These are phyloP conservation scores for Orchestes rusci DNA, from an alignment of 2,888 invertebrate species.

Conservation along the genomic window DNA sequence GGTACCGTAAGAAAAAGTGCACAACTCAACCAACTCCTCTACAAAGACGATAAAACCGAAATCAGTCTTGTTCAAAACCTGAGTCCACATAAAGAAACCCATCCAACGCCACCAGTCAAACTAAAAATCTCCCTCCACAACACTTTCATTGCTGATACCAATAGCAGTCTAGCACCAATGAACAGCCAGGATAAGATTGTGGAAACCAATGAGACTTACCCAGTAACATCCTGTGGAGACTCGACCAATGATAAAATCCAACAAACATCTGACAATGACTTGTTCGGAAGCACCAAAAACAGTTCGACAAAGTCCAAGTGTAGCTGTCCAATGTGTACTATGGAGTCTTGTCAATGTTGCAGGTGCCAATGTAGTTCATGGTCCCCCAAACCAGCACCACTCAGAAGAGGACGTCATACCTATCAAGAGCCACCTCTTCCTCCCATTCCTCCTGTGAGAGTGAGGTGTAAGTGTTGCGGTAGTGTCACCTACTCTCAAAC, in stretches of 20 bases:
- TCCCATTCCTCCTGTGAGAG: too few relatives aligned
- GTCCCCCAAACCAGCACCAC: too few relatives aligned
- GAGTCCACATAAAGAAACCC: slow-evolving; percentile 4
- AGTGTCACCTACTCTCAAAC: too few relatives aligned
- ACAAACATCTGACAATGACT: slow-evolving; percentile 25
- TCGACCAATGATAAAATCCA: slow-evolving; percentile 23
- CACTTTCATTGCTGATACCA: slow-evolving; percentile 14
- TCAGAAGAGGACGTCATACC: slow-evolving; percentile 12
- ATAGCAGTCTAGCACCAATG: slow-evolving; percentile 6
- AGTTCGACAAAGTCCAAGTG: too few relatives aligned
- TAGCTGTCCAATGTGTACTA: too few relatives aligned
- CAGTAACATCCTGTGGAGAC: slow-evolving; percentile 7
- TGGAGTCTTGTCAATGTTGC: too few relatives aligned
- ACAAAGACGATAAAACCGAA: slow-evolving; percentile 23
- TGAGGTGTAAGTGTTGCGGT: too few relatives aligned
- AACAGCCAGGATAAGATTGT: slow-evolving; percentile 21
- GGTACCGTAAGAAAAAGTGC: slow-evolving; percentile 1
- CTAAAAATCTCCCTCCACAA: slow-evolving; percentile 19
- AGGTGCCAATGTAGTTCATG: too few relatives aligned
- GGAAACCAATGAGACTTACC: slow-evolving; percentile 19
- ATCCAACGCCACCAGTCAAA: slow-evolving; percentile 12
- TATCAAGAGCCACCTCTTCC: slow-evolving; percentile 6
- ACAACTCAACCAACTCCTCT: slow-evolving; percentile 17
- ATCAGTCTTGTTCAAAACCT: slow-evolving; percentile 20
- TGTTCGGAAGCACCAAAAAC: slow-evolving; percentile 6